Base-by-base conservation (phyloP, 2,113 vertebrate species). In the Speoplatyrhinus poulsoni region DNA sequence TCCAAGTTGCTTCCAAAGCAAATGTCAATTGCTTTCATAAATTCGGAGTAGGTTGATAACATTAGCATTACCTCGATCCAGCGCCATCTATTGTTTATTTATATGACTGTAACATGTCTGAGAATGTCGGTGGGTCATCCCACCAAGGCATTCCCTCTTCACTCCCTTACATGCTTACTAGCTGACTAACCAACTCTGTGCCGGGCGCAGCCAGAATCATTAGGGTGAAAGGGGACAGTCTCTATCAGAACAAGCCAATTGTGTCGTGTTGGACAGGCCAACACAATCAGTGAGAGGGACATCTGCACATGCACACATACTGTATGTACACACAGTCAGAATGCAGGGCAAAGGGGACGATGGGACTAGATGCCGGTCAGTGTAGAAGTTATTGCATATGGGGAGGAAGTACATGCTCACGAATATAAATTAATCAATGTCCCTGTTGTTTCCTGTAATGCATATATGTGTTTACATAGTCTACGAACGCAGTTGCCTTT, bases 161-260 rank as follows among this genome's bases (percentile, higher is more conserved):
- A 62, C 33, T 17, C 60, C 41, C 61, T 12, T 15, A 13, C 89
- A 88, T 88, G 89, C 86, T 82, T 83, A 26, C 63, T 60, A 72
- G 50, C 77, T 82, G 82, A 88, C 72, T 85, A 79, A 85, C 41
- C 13, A 6, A 47, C 64, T 72, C 82, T 16, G 70, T 26, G 32
- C 69, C 1, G 64, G 49, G 48, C 60, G 68, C 75, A 60, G 77
- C 72, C 77, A 74, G 36, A 46, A 80, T 59, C 56, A 67, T 73
- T 62, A 47, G 74, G 70, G 50, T 61, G 66, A 81, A 81, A 89
- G 82, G 83, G 75, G 70, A 81, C 48, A 6, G 9, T 57, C 56
- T 54, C 59, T 75, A 67, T 75, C 65, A 70, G 75, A 53, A 50
- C 13, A 67, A 70, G 52, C 11, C 49, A 15, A 11, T 11, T 12